A percentile compares a stretch with the other conserved stretches of the same genome.
phyloP scores from a whole-genome alignment of 1,140 invertebrate species.

The Drosophila pandora region DNA sequence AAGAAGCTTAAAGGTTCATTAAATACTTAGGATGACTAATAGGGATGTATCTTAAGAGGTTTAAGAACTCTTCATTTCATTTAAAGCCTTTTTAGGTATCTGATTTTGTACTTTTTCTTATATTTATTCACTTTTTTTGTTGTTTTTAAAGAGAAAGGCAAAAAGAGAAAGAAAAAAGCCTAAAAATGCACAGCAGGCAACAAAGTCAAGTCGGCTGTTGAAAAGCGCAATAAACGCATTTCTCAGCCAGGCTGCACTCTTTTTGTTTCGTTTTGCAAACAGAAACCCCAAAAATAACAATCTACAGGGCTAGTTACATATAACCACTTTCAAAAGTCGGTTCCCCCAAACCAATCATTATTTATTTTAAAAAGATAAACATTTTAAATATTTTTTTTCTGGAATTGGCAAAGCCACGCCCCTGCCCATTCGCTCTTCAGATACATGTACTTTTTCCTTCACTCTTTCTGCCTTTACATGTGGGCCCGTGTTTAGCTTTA shows the following conservation, averaged over 20 bases:
- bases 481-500: constrained; percentile 48
- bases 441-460: constrained; percentile 18
- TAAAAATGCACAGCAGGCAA: constrained; percentile 55
- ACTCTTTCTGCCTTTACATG: constrained; percentile 5
- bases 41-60: too few species aligned
- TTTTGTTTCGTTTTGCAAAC: constrained; percentile 55
- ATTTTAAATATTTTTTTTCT: not conserved
- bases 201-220: constrained; percentile 44
- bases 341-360: not conserved
- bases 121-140: constrained; percentile 4
- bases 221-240: constrained; percentile 75
- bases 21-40: too few species aligned
- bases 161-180: constrained; percentile 46
- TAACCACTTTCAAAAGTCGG: not conserved
- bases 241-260: constrained; percentile 51
- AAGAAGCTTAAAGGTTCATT: not conserved
- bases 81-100: not conserved
- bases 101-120: not conserved
- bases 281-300: constrained; percentile 16
- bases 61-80: not conserved
- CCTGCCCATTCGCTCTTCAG: constrained; percentile 11
- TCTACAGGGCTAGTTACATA: too few species aligned
- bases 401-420: constrained; percentile 22
- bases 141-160: not conserved
- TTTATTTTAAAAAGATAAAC: not conserved